phyloP scores from a whole-genome alignment of 1,140 invertebrate genomes.

The Drosophila lacertosa region DNA sequence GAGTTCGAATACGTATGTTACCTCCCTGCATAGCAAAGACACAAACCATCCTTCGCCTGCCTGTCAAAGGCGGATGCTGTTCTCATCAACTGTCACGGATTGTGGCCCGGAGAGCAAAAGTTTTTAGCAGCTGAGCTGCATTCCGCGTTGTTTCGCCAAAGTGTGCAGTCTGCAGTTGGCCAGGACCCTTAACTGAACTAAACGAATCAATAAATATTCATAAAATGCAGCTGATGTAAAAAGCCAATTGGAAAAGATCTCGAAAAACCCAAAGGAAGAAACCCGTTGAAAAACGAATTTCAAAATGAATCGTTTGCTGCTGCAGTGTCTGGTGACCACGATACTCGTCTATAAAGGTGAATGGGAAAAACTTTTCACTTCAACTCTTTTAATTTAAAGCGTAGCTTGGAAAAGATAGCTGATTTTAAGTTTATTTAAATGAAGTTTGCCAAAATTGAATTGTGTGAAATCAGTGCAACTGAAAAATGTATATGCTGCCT shows the following conservation, averaged over 20 bases:
- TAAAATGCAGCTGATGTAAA: conserved; percentile 52
- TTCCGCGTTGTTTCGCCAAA: conserved; percentile 70
- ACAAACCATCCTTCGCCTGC: conserved; percentile 4
- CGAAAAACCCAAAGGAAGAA: conserved; percentile 1
- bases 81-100: conserved; percentile 48
- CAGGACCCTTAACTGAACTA: conserved; percentile 11
- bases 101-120: conserved; percentile 26
- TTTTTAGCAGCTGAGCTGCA: conserved; percentile 66
- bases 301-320: conserved; percentile 74
- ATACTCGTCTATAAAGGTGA: conserved; percentile 77
- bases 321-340: conserved; percentile 71
- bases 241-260: conserved; percentile 8
- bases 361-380: background rate
- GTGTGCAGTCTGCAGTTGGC: conserved; percentile 57
- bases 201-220: conserved; percentile 6
- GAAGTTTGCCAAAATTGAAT: no score
- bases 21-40: conserved; percentile 4
- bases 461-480: conserved; percentile 20
- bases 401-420: no score
- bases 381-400: no score
- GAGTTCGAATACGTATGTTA: background rate
- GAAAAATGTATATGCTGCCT: conserved; percentile 78
- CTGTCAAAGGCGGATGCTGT: conserved; percentile 46
- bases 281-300: conserved; percentile 6
- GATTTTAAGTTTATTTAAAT: no score